Conservation (phyloP, 2,797 vertebrate species). For the Hyperoplus immaculatus region DNA sequence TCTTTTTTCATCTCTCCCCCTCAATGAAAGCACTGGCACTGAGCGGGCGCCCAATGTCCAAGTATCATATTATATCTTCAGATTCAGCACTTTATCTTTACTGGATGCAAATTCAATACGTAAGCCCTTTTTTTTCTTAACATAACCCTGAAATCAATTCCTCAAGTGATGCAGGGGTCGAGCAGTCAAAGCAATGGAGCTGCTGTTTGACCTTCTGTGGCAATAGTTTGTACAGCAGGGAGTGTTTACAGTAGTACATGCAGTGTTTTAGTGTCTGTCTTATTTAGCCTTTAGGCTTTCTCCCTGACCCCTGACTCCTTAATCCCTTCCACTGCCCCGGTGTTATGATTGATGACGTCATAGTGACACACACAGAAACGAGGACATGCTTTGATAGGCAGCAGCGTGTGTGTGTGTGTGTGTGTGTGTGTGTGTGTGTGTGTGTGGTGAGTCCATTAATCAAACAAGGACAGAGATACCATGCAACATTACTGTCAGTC, state of each 20-base stretch:
- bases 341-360: conserved; percentile 64
- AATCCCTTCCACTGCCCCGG: conserved; percentile 43
- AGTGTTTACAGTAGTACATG: conserved; percentile 40
- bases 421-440: no score
- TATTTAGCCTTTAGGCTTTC: conserved; percentile 50
- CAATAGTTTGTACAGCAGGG: conserved; percentile 30
- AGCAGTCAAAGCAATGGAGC: conserved; percentile 39
- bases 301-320: conserved; percentile 58
- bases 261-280: conserved; percentile 25
- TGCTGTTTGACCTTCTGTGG: conserved; percentile 46
- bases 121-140: conserved; percentile 46
- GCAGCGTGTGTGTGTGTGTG: not conserved
- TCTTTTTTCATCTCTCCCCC: conserved; percentile 7
- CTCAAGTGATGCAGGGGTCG: conserved; percentile 27
- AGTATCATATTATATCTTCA: conserved; percentile 39
- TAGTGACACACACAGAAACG: conserved; percentile 51
- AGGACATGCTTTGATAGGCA: conserved; percentile 54
- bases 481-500: conserved; percentile 28
- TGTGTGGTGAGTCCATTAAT: conserved; percentile 23
- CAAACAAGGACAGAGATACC: conserved; percentile 16
- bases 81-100: conserved; percentile 47
- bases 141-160: conserved; percentile 59
- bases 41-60: conserved; percentile 7
- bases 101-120: conserved; percentile 34
- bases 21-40: conserved; percentile 15